Percentiles rank a stretch among this genome's conserved stretches.
Evolutionary conservation across 2,888 invertebrate species (phyloP).

Genomic region (Agrochola lychnidis): DNA sequence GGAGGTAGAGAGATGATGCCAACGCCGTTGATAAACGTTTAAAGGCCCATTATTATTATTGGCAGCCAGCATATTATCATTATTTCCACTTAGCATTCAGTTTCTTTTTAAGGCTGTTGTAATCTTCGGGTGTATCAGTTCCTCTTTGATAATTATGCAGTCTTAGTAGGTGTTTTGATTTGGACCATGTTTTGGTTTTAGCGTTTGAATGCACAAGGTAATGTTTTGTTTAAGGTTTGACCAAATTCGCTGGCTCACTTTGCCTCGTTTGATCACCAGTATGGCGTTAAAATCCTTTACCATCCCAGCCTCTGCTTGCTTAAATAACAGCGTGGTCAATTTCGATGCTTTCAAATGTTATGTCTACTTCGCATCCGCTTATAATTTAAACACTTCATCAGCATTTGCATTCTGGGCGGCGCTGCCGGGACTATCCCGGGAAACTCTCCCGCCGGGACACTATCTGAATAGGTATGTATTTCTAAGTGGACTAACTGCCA

Average conservation of each 20-base stretch:
- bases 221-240: neutral
- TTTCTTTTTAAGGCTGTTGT: neutral
- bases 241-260: neutral
- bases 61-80: neutral
- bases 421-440: conserved; percentile 69
- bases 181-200: neutral
- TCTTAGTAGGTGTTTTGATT: neutral
- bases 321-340: neutral
- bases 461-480: conserved; percentile 74
- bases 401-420: conserved; percentile 78
- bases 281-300: neutral
- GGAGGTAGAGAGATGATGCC: neutral
- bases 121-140: neutral
- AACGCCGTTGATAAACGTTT: neutral
- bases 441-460: conserved; percentile 74
- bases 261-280: neutral
- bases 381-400: conserved; percentile 56
- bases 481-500: conserved; percentile 65
- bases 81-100: neutral
- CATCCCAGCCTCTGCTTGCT: neutral
- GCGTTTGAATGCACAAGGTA: neutral
- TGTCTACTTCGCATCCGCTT: conserved; percentile 31
- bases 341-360: neutral
- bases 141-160: neutral
- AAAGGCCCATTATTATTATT: neutral